Percentiles rank a stretch among this genome's conserved stretches.
phyloP scores from a whole-genome alignment of 1,140 invertebrate genomes.

The Diachasma alloeum region DNA sequence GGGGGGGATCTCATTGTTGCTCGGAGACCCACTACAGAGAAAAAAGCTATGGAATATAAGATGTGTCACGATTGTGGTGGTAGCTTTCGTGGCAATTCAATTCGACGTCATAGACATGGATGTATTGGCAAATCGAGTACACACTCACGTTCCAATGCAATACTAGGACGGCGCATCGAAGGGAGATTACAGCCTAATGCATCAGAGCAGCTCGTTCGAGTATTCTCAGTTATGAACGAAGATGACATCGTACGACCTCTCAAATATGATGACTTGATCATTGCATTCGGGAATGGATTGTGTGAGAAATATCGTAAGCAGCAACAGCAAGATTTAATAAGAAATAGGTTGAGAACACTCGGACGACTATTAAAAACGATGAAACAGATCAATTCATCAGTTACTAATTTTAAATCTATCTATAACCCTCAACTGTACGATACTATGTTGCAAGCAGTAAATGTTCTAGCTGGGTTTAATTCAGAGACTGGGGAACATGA shows the following conservation, averaged over 20 bases:
- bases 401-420: conserved; percentile 26
- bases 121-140: conserved; percentile 9
- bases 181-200: conserved; percentile 25
- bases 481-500: neutral
- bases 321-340: conserved; percentile 25
- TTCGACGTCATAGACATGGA: conserved; percentile 22
- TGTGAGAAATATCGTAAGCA: conserved; percentile 19
- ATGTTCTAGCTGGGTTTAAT: conserved; percentile 8
- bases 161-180: neutral
- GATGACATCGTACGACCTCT: conserved; percentile 23
- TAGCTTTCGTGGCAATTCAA: conserved; percentile 20
- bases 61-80: conserved; percentile 27
- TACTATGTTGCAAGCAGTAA: neutral
- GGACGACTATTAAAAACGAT: conserved; percentile 23
- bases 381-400: conserved; percentile 2
- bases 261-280: conserved; percentile 30
- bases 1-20: conserved; percentile 21
- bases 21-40: conserved; percentile 20
- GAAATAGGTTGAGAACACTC: conserved; percentile 13
- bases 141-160: neutral
- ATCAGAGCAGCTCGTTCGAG: neutral
- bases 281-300: conserved; percentile 28
- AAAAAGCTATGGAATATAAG: conserved; percentile 12
- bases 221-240: conserved; percentile 31
- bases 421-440: conserved; percentile 29